A percentile compares a stretch with the other conserved stretches of the same genome.
Evolutionary conservation across 2,888 invertebrate species (phyloP).

Genomic region (Tethea ocularis): DNA sequence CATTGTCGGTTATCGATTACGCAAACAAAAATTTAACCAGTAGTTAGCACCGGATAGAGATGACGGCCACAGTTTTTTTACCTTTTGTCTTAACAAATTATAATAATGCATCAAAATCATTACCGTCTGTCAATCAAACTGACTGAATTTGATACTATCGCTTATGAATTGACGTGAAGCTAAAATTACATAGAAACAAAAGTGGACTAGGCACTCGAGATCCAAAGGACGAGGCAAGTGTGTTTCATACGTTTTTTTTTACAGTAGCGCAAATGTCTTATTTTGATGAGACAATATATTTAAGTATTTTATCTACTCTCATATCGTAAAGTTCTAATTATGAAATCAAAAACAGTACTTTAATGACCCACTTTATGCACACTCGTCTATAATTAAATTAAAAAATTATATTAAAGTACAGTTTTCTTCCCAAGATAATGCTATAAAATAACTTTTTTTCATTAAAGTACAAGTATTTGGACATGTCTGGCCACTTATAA

Average conservation of each 20-base stretch:
- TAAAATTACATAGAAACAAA: constrained; percentile 31
- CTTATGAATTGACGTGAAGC: constrained; percentile 30
- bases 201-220: constrained; percentile 19
- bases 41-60: constrained; percentile 52
- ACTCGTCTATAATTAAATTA: too few species aligned
- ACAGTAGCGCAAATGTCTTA: too few species aligned
- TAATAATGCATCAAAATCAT: constrained; percentile 62
- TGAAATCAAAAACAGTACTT: too few species aligned
- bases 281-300: too few species aligned
- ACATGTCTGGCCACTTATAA: too few species aligned
- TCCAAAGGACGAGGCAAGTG: background rate
- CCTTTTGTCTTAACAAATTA: constrained; percentile 54
- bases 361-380: too few species aligned
- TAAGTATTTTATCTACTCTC: too few species aligned
- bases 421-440: too few species aligned
- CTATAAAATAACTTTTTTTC: too few species aligned
- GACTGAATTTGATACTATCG: constrained; percentile 44
- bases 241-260: background rate
- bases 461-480: too few species aligned
- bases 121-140: constrained; percentile 60
- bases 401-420: too few species aligned
- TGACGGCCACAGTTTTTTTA: constrained; percentile 41
- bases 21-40: constrained; percentile 65
- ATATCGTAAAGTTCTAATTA: too few species aligned
- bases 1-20: constrained; percentile 51